Conservation (phyloP, 2,113 vertebrate species). For the Ia io region DNA sequence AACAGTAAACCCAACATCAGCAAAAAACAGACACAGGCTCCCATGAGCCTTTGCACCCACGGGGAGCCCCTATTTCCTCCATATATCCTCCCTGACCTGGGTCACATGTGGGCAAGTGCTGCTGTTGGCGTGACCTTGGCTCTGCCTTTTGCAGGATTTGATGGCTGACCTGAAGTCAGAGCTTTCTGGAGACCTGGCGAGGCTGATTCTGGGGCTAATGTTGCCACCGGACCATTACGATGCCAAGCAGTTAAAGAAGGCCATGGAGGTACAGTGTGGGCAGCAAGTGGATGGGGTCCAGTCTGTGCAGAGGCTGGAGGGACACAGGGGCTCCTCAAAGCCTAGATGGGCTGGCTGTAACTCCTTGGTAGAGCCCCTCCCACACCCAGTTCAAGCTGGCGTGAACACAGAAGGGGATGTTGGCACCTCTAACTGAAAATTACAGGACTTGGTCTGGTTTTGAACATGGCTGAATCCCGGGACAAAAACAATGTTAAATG, state of each 20-base stretch:
- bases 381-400: not conserved
- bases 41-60: not conserved
- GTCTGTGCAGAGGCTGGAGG: rapidly evolving
- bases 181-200: conserved; percentile 91
- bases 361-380: not conserved
- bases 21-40: not conserved
- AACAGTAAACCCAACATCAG: not conserved
- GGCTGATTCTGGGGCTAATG: conserved; percentile 94
- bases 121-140: not conserved
- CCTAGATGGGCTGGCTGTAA: not conserved
- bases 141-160: conserved; percentile 86
- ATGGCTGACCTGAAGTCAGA: conserved; percentile 97
- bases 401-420: not conserved
- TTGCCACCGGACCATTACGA: conserved; percentile 93
- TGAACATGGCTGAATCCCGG: not conserved
- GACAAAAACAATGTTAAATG: too few species aligned
- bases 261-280: conserved; percentile 88
- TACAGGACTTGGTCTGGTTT: not conserved
- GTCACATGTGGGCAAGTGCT: not conserved
- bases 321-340: too few species aligned
- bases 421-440: not conserved
- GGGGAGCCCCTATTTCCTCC: not conserved
- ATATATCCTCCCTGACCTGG: not conserved
- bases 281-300: too few species aligned
- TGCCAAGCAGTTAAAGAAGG: conserved; percentile 97